phyloP scores from a whole-genome alignment of 2,797 vertebrate species.

The Catostomus latipinnis region DNA sequence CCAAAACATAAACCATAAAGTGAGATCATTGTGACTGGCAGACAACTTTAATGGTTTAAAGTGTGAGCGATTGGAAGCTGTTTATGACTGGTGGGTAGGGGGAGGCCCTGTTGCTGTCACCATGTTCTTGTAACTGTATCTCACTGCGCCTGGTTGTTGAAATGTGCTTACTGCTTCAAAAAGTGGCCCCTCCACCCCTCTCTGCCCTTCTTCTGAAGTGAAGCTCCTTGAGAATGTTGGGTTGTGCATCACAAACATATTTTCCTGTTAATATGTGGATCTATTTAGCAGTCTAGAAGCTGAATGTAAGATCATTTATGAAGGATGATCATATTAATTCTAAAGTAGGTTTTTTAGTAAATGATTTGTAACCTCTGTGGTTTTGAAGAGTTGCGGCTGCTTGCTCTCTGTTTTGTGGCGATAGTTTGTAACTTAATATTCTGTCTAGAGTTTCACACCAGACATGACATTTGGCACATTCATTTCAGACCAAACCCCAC shows the following conservation, averaged over 20 bases:
- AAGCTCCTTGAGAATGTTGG: slow-evolving; percentile 1
- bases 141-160: slow-evolving; percentile 62
- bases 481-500: slow-evolving; percentile 27
- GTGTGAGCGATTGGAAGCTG: slow-evolving; percentile 62
- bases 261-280: slow-evolving; percentile 15
- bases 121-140: slow-evolving; percentile 72
- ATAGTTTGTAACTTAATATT: slow-evolving; percentile 48
- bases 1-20: slow-evolving; percentile 32
- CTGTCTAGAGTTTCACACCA: slow-evolving; percentile 49
- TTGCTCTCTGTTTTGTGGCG: slow-evolving; percentile 37
- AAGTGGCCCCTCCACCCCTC: slow-evolving; percentile 56
- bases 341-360: neutral
- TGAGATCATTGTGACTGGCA: slow-evolving; percentile 40
- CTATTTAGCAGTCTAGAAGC: neutral
- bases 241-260: slow-evolving; percentile 31
- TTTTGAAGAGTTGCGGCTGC: neutral
- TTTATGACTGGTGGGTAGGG: slow-evolving; percentile 64
- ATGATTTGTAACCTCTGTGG: neutral
- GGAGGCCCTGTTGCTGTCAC: slow-evolving; percentile 52
- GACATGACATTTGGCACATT: slow-evolving; percentile 55
- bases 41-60: slow-evolving; percentile 60
- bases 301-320: slow-evolving; percentile 11
- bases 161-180: slow-evolving; percentile 79
- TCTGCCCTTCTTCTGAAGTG: slow-evolving; percentile 64
- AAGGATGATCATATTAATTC: neutral